Percentiles rank a stretch among this genome's conserved stretches.
These are phyloP conservation scores for Pollicipes pollicipes DNA, from an alignment of 1,140 invertebrate species.

Conservation along the genomic window DNA sequence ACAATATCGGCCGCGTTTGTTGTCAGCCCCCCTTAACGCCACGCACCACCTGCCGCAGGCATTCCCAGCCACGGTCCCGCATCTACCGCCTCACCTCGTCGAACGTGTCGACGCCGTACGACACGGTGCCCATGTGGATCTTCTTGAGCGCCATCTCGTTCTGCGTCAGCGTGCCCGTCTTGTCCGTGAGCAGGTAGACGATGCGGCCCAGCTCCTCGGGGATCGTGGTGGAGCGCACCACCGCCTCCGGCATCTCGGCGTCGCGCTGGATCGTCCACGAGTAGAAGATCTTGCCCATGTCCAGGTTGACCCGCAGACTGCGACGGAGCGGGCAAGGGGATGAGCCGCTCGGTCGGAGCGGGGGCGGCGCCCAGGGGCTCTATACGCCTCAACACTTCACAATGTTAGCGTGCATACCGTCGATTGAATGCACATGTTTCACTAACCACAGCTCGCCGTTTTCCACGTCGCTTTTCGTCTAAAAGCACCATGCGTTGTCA, in stretches of 20 bases:
- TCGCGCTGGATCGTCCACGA: constrained; percentile 92
- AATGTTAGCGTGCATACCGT: no score
- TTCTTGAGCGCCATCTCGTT: constrained; percentile 98
- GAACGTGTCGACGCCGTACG: constrained; percentile 72
- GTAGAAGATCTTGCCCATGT: constrained; percentile 96
- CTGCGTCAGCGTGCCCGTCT: constrained; percentile 95
- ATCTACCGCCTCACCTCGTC: constrained; percentile 67
- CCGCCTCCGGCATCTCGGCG: constrained; percentile 75
- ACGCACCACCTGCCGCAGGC: no score
- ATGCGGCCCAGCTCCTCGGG: constrained; percentile 95
- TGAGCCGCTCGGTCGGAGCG: no score
- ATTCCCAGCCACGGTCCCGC: no score
- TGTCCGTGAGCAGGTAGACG: constrained; percentile 87
- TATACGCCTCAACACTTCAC: no score
- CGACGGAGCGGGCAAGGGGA: neutral
- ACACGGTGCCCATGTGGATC: constrained; percentile 73
- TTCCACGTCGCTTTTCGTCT: no score
- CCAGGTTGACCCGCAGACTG: constrained; percentile 91
- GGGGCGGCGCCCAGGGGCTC: no score
- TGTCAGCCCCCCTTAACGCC: no score
- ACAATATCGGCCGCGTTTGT: no score
- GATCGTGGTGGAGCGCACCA: constrained; percentile 96
- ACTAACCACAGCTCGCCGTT: no score
- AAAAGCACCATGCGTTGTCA: no score
- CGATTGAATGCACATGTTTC: no score